Percentiles rank a stretch among this genome's conserved stretches.
Evolutionary conservation across 2,888 invertebrate genomes (phyloP).

Genomic region (Diadegma fenestrale): DNA sequence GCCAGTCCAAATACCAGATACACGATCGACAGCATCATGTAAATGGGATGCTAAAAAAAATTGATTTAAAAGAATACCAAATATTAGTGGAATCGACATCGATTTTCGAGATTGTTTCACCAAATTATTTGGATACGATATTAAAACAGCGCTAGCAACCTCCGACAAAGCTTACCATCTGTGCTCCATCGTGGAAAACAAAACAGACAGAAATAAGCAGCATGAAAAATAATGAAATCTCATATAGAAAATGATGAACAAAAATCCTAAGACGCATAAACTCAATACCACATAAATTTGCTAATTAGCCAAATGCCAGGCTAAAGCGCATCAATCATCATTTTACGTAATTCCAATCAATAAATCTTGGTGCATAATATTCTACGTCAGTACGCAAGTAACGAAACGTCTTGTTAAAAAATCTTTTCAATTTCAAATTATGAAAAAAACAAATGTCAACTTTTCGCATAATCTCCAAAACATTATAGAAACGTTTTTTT

Average conservation of each 20-base stretch:
- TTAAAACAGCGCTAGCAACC: constrained; percentile 67
- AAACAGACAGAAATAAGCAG: constrained; percentile 75
- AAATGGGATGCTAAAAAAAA: constrained; percentile 89
- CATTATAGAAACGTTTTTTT: too few species aligned
- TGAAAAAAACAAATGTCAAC: too few species aligned
- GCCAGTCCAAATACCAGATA: constrained; percentile 98
- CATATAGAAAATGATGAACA: constrained; percentile 28
- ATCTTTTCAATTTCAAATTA: too few species aligned
- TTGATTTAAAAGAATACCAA: background rate
- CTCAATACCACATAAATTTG: constrained; percentile 12
- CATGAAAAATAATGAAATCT: constrained; percentile 71
- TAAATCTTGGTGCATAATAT: background rate
- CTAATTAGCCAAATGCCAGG: constrained; percentile 31
- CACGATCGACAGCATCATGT: constrained; percentile 96
- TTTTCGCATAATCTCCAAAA: too few species aligned
- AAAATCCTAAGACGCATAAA: background rate
- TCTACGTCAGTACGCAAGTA: background rate
- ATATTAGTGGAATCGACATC: background rate
- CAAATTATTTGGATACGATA: constrained; percentile 21
- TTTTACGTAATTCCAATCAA: background rate
- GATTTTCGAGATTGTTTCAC: background rate
- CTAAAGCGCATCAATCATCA: background rate
- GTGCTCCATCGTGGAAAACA: constrained; percentile 80
- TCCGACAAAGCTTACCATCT: constrained; percentile 81
- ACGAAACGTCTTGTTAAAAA: background rate